phyloP scores from a whole-genome alignment of 1,140 invertebrate genomes.

The Caenorhabditis remanei region DNA sequence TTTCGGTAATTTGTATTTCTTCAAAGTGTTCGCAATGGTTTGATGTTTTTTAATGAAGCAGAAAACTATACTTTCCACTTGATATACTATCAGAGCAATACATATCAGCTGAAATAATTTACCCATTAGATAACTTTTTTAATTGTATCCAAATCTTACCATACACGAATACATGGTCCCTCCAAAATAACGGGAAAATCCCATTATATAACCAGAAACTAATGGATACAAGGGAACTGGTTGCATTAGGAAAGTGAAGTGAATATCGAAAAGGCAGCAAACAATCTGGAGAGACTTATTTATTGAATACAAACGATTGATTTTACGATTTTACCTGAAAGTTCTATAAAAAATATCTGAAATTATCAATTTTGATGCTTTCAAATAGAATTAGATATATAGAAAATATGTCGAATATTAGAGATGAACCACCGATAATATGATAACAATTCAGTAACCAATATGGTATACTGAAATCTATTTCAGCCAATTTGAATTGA shows the following conservation, averaged over 20 bases:
- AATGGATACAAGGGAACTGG: neutral
- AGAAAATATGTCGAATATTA: neutral
- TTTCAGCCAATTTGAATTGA: too few species aligned
- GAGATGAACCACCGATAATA: neutral
- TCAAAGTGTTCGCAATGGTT: neutral
- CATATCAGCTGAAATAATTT: neutral
- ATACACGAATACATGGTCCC: neutral
- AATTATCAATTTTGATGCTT: neutral
- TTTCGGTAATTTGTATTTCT: neutral
- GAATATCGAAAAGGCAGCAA: neutral
- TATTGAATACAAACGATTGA: too few species aligned
- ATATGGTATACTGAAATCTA: neutral
- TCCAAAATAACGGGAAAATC: neutral
- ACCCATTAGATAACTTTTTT: neutral
- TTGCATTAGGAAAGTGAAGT: neutral
- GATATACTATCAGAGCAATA: neutral
- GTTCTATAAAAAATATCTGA: neutral
- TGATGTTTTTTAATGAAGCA: slow-evolving; percentile 6
- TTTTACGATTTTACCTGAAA: neutral
- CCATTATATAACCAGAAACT: neutral
- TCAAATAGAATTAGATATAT: neutral
- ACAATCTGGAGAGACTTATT: neutral
- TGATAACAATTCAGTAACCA: neutral
- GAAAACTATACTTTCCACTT: neutral
- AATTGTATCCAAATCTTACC: neutral